These are phyloP conservation scores for Coptodon bakossiorum DNA, from an alignment of 2,113 vertebrate genomes.

Conservation along the genomic window DNA sequence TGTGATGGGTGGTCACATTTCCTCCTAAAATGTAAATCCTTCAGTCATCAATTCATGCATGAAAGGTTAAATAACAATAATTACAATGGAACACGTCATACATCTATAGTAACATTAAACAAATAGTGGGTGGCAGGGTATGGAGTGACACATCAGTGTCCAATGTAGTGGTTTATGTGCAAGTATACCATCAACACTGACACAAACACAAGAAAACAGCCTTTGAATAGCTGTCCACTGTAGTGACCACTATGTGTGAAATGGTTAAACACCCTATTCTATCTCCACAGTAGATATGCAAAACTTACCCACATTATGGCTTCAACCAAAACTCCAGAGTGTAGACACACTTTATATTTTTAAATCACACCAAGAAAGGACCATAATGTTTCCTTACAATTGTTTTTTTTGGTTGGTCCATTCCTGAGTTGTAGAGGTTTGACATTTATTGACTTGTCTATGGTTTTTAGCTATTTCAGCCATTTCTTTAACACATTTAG, in stretches of 20 bases:
- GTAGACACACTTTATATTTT: neutral
- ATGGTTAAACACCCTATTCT: neutral
- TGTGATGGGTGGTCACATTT: neutral
- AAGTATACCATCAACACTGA: too few species aligned
- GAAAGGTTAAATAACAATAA: neutral
- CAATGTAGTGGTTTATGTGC: too few species aligned
- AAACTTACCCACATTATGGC: neutral
- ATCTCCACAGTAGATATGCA: neutral
- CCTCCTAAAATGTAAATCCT: neutral
- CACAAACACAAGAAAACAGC: too few species aligned
- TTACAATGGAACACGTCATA: neutral
- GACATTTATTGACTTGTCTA: neutral
- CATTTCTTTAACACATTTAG: neutral
- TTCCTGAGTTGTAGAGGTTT: too few species aligned
- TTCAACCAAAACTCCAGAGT: neutral
- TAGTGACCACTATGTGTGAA: too few species aligned
- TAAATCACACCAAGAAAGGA: neutral
- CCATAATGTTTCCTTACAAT: neutral
- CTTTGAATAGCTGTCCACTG: too few species aligned
- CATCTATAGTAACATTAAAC: too few species aligned
- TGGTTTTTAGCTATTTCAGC: neutral
- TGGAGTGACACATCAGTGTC: too few species aligned
- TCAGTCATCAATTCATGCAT: neutral
- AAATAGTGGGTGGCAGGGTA: too few species aligned
- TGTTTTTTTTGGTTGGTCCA: too few species aligned